phyloP scores from a whole-genome alignment of 2,888 invertebrate species.

The Eristalis arbustorum region DNA sequence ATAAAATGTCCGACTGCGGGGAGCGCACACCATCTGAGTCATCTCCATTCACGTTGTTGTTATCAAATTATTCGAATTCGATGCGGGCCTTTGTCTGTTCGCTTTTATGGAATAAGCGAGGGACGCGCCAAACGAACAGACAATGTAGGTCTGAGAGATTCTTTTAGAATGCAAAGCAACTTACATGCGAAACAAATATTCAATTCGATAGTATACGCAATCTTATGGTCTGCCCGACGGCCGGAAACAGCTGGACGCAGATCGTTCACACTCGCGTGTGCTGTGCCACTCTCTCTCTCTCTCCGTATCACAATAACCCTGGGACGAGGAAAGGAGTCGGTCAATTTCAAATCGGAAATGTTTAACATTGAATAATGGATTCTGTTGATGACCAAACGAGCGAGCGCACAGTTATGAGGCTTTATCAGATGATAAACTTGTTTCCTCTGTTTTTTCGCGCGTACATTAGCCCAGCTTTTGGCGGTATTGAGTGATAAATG shows the following conservation, averaged over 20 bases:
- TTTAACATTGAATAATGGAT: conserved; percentile 17
- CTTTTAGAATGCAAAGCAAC: conserved; percentile 62
- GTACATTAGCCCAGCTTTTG: neutral
- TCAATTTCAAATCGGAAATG: conserved; percentile 38
- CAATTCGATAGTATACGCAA: conserved; percentile 31
- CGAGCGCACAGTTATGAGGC: neutral
- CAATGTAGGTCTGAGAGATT: conserved; percentile 49
- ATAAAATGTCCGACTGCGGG: conserved; percentile 43
- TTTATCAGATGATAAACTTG: conserved; percentile 32
- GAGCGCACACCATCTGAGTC: conserved; percentile 50
- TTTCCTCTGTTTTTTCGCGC: neutral
- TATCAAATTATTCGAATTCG: conserved; percentile 36
- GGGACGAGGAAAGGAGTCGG: neutral
- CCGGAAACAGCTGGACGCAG: conserved; percentile 67
- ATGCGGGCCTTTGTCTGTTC: conserved; percentile 41
- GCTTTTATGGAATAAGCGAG: neutral
- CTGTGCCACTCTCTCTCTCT: conserved; percentile 21
- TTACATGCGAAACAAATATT: conserved; percentile 48
- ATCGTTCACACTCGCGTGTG: neutral
- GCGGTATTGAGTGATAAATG: conserved; percentile 1
- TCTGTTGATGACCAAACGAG: conserved; percentile 23
- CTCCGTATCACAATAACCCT: neutral
- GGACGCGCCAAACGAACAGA: conserved; percentile 15
- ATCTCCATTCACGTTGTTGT: conserved; percentile 45
- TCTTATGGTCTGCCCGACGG: conserved; percentile 30